These are phyloP conservation scores for Danaus plexippus DNA, from an alignment of 1,140 invertebrate genomes.

Conservation along the genomic window DNA sequence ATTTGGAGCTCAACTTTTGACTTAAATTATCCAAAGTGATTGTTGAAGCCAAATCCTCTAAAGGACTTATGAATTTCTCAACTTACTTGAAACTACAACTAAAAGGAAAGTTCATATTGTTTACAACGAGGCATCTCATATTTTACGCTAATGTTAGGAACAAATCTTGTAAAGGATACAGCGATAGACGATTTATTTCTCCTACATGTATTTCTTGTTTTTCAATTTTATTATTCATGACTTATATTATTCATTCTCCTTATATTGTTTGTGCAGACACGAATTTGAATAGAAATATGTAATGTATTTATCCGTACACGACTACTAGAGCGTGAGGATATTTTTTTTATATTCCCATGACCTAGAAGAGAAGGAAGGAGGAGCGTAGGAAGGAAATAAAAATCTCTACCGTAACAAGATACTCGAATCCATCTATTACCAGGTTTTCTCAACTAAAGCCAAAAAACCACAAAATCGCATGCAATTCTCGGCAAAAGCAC, in stretches of 20 bases:
- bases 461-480: slow-evolving; percentile 13
- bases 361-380: too few species aligned
- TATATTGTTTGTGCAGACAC: too few species aligned
- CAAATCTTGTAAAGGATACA: slow-evolving; percentile 2
- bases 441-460: background rate
- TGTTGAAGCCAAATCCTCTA: slow-evolving; percentile 20
- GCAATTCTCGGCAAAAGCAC: slow-evolving; percentile 11
- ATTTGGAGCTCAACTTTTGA: slow-evolving; percentile 19
- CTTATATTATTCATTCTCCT: background rate
- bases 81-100: slow-evolving; percentile 18
- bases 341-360: too few species aligned
- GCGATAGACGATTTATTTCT: background rate
- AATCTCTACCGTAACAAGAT: background rate
- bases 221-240: slow-evolving; percentile 1
- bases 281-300: too few species aligned
- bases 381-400: too few species aligned
- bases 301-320: too few species aligned
- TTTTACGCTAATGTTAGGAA: slow-evolving; percentile 21
- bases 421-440: slow-evolving; percentile 10
- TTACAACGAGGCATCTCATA: slow-evolving; percentile 24
- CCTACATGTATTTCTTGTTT: too few species aligned
- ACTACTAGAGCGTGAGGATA: too few species aligned
- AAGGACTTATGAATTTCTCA: slow-evolving; percentile 27
- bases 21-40: slow-evolving; percentile 16
- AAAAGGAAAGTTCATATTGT: slow-evolving; percentile 28